Base-by-base conservation (phyloP, 2,113 vertebrate genomes). In the Ammodramus savannarum region DNA sequence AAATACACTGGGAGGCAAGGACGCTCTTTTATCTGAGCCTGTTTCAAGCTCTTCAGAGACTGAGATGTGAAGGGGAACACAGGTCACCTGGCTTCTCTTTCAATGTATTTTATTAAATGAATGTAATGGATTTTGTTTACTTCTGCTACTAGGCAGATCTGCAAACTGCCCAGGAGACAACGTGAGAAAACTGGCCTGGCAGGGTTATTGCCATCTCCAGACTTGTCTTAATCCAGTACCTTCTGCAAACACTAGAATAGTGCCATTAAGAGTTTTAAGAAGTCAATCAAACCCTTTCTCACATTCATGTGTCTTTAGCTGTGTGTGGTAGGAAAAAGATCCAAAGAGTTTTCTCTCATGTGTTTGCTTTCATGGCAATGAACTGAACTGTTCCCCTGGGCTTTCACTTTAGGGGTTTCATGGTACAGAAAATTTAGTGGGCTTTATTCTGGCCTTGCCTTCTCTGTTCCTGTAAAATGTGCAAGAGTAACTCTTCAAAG, bases 301-400 rank as follows among this genome's bases (percentile, higher is more conserved):
- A 85, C 61, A 15, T 91, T 80, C 52, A 8, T 73, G 21, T 67
- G 38, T 80, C 67, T 90, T 83, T 83, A 93, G 39, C 71, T 88
- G 66, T 93, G 93, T 95, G 93, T 94, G 75, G 91, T 83, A 96
- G 63, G 75, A 94, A 94, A 95, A 77, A 36, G 72, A 80, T 94
- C 85, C 82, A 91, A 85, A 54, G 73, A 82, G 44, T 85, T 95
- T 96, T 87, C 58, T 85, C 74, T 94, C 27, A 11, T 69, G 55
- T 91, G 59, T 94, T 94, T 91, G 63, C 63, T 93, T 85, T 96
- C 43, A 4, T 77, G 75, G 82, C 52, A 93, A 52, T 73, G 63
- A 91, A 72, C 36, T 34, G 52, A 89, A 87, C 58, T 77, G 58
- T 8, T 96, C 93, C 67, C 87, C 43, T 46, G 74, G 77, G 85